Evolutionary conservation across 2,113 vertebrate species (phyloP).

Genomic region (Apaloderma vittatum): DNA sequence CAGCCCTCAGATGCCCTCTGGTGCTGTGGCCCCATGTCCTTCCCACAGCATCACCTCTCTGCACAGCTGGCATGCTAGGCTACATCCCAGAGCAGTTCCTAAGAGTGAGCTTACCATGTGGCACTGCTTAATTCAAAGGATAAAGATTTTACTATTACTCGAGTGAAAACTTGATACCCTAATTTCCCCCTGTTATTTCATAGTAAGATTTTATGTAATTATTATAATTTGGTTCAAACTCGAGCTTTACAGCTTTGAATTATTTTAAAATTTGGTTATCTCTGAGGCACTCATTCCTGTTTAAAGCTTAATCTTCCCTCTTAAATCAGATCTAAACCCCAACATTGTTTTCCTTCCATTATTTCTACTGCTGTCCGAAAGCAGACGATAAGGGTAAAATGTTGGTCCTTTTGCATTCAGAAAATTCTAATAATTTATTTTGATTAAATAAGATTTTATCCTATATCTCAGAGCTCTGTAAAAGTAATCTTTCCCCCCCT

Average conservation of each 20-base stretch:
- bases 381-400: background rate
- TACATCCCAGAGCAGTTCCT: background rate
- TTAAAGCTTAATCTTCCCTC: background rate
- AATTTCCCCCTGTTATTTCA: background rate
- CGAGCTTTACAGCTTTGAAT: background rate
- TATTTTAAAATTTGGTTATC: background rate
- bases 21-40: rapidly evolving
- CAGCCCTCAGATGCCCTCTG: background rate
- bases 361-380: background rate
- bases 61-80: background rate
- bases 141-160: background rate
- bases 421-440: background rate
- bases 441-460: background rate
- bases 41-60: background rate
- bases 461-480: background rate
- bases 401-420: background rate
- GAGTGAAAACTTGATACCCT: background rate
- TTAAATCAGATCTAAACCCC: background rate
- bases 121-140: background rate
- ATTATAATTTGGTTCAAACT: background rate
- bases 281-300: background rate
- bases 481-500: background rate
- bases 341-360: background rate
- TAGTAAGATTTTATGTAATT: background rate
- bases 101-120: background rate